Percentiles rank a stretch among this genome's conserved stretches.
Conservation (phyloP, 2,113 vertebrate genomes). For the Actenoides lindsayi region DNA sequence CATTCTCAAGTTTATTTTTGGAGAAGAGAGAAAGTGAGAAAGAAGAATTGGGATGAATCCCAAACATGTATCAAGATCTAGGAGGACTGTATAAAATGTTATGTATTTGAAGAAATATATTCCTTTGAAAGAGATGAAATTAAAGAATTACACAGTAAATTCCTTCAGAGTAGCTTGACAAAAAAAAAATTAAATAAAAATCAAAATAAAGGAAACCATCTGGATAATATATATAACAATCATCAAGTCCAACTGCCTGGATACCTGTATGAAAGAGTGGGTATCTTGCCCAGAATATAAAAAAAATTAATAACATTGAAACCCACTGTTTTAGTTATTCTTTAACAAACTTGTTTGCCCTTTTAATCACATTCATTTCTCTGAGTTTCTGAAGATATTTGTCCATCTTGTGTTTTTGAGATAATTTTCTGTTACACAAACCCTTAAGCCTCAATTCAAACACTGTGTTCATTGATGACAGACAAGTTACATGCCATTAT, state of each 20-base stretch:
- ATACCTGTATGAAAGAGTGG: neutral
- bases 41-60: neutral
- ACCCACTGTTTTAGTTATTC: neutral
- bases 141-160: neutral
- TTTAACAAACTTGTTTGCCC: neutral
- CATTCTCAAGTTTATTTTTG: neutral
- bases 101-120: neutral
- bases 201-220: neutral
- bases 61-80: neutral
- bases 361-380: neutral
- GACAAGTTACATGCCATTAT: neutral
- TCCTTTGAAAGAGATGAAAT: neutral
- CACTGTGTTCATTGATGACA: neutral
- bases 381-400: neutral
- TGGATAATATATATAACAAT: neutral
- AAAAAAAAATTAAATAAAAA: neutral
- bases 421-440: neutral
- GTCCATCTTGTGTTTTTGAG: neutral
- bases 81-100: neutral
- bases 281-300: neutral
- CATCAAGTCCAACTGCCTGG: neutral
- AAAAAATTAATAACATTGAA: neutral
- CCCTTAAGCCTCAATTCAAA: neutral
- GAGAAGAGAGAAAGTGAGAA: neutral
- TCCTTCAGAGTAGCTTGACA: neutral